Conservation (phyloP, 2,113 vertebrate species). For the Apaloderma vittatum region DNA sequence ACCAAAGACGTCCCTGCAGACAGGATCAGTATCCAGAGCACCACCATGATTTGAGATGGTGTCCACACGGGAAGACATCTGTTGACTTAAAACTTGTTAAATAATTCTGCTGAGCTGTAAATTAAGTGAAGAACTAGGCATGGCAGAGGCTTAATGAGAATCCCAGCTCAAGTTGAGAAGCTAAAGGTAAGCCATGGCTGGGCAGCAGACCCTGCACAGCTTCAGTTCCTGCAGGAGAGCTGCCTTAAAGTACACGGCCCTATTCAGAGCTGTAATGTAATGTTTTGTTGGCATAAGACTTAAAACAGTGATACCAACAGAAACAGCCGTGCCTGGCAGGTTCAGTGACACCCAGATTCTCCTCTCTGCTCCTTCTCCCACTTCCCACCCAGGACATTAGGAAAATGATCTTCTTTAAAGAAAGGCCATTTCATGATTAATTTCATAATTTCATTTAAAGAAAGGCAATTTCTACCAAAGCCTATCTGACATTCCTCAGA, state of each 20-base stretch:
- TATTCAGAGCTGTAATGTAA: neutral
- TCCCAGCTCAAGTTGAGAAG: conserved; percentile 23
- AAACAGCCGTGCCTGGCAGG: neutral
- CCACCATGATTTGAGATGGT: neutral
- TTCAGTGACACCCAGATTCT: neutral
- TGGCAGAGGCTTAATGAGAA: conserved; percentile 19
- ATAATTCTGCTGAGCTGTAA: neutral
- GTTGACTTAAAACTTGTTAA: conserved; percentile 46
- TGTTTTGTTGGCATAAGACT: neutral
- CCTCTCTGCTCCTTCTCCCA: neutral
- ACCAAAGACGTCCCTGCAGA: neutral
- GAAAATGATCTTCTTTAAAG: neutral
- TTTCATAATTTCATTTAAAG: too few species aligned
- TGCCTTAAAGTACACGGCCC: neutral
- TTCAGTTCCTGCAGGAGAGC: neutral
- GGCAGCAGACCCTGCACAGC: neutral
- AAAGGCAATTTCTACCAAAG: neutral
- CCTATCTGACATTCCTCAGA: neutral
- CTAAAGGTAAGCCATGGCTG: neutral
- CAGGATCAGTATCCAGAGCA: neutral
- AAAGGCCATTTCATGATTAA: too few species aligned
- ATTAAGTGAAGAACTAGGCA: conserved; percentile 2
- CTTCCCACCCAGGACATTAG: neutral
- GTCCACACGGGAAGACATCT: neutral
- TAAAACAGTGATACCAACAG: neutral